Percentiles rank a stretch among this genome's conserved stretches.
phyloP scores from a whole-genome alignment of 2,888 invertebrate species.

The Epirrhoe alternata region DNA sequence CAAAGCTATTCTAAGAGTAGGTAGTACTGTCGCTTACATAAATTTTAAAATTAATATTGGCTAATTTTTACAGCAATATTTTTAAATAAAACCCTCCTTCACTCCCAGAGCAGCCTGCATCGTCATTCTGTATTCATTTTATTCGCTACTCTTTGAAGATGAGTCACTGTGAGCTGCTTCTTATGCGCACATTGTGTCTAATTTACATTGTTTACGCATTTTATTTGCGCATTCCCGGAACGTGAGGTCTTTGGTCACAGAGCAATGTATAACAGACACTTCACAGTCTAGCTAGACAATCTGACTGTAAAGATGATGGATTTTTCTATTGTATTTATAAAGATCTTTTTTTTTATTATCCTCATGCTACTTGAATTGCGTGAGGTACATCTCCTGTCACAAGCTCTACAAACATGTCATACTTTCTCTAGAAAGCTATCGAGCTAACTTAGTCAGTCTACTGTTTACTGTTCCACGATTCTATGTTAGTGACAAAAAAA shows the following conservation, averaged over 20 bases:
- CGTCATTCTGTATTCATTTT: slow-evolving; percentile 23
- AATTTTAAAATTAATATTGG: not conserved
- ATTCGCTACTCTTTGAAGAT: slow-evolving; percentile 31
- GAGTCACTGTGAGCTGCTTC: slow-evolving; percentile 46
- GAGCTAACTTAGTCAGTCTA: too few species aligned
- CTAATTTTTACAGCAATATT: not conserved
- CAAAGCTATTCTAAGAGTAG: slow-evolving; percentile 24
- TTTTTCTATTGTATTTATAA: too few species aligned
- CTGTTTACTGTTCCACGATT: too few species aligned
- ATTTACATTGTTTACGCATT: slow-evolving; percentile 49
- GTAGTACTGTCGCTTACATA: slow-evolving; percentile 19
- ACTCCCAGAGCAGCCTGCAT: slow-evolving; percentile 2
- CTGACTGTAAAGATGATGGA: not conserved
- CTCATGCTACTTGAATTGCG: too few species aligned
- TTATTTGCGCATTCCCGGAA: slow-evolving; percentile 47
- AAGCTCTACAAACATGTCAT: too few species aligned
- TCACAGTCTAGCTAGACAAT: not conserved
- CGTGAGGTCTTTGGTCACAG: slow-evolving; percentile 20
- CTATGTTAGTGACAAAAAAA: too few species aligned
- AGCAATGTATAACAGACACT: slow-evolving; percentile 10
- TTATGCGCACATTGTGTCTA: slow-evolving; percentile 51
- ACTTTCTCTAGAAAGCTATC: not conserved
- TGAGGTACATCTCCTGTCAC: too few species aligned
- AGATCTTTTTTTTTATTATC: too few species aligned
- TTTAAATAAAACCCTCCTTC: not conserved